phyloP scores from a whole-genome alignment of 2,888 invertebrate species.

The Mythimna vitellina region DNA sequence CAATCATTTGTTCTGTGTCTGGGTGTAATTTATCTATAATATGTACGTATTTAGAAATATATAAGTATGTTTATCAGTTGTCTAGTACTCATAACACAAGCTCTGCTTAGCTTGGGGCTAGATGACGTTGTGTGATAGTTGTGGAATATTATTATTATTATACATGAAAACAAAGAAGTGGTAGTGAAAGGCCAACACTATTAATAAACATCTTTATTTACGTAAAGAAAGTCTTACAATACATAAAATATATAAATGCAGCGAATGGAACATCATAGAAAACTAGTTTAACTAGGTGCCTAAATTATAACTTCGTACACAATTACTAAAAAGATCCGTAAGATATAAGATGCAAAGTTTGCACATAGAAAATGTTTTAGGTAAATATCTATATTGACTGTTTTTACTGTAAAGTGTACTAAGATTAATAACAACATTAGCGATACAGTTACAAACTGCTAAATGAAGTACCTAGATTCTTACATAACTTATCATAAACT shows the following conservation, averaged over 20 bases:
- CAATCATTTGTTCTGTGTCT: no score
- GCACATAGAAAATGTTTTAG: background rate
- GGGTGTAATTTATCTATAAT: no score
- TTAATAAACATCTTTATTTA: slow-evolving; percentile 38
- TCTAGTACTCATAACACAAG: no score
- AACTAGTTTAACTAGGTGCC: background rate
- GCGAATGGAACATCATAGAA: slow-evolving; percentile 44
- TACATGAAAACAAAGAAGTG: background rate
- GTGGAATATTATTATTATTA: no score
- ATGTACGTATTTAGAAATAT: no score
- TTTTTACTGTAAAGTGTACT: background rate
- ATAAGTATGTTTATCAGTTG: no score
- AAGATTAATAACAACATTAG: background rate
- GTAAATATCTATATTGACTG: background rate
- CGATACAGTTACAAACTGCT: background rate
- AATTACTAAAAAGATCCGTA: slow-evolving; percentile 1
- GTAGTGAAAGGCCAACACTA: slow-evolving; percentile 23
- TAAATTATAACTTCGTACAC: slow-evolving; percentile 1
- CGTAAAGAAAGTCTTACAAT: slow-evolving; percentile 39
- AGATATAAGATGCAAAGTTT: background rate
- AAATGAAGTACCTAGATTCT: background rate
- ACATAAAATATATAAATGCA: slow-evolving; percentile 41
- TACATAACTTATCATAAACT: slow-evolving; percentile 16
- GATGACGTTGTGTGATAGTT: no score
- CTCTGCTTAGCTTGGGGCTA: no score